These are phyloP conservation scores for Artemia sp. DNA, from an alignment of 2,888 invertebrate genomes.

Conservation along the genomic window DNA sequence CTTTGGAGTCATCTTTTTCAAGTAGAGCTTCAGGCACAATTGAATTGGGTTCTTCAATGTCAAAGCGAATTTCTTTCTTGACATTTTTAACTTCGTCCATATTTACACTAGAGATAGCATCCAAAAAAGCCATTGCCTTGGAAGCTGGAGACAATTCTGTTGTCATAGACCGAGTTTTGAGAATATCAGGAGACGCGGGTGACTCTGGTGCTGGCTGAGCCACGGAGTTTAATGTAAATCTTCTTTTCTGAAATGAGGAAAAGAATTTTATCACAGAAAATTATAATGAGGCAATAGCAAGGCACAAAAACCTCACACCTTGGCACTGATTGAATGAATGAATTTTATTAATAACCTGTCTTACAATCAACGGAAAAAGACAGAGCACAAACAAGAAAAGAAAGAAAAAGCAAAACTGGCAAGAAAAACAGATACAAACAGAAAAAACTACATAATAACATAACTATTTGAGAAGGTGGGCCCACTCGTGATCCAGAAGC, in stretches of 20 bases:
- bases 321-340: no score
- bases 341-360: no score
- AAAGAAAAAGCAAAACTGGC: no score
- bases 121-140: slow-evolving; percentile 8
- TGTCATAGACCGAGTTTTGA: neutral
- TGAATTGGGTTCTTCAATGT: slow-evolving; percentile 1
- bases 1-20: neutral
- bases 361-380: no score
- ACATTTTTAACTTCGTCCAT: neutral
- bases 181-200: neutral
- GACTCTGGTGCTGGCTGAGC: neutral
- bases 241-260: neutral
- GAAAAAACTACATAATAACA: no score
- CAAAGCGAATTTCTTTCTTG: slow-evolving; percentile 8
- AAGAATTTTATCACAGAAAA: no score
- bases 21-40: neutral
- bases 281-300: no score
- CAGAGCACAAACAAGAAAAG: no score
- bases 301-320: no score
- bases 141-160: slow-evolving; percentile 2
- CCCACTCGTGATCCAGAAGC: no score
- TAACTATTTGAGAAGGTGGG: no score
- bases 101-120: neutral
- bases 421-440: no score
- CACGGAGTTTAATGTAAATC: neutral